Percentiles rank a stretch among this genome's conserved stretches.
Conservation (phyloP, 2,797 vertebrate genomes). For the Squalus acanthias region DNA sequence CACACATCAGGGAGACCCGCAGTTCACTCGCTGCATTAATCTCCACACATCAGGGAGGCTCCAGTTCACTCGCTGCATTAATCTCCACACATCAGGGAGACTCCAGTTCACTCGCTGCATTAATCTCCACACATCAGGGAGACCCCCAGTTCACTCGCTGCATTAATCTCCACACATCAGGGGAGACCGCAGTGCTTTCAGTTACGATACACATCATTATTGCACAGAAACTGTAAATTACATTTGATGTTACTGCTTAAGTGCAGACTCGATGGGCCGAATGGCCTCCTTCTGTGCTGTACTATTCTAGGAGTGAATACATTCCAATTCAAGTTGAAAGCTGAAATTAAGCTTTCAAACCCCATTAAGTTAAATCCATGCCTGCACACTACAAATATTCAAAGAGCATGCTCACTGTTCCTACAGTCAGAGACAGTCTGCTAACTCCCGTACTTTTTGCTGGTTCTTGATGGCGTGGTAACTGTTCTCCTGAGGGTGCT, state of each 20-base stretch:
- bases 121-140: not conserved
- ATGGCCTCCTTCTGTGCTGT: not conserved
- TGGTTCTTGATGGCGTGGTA: not conserved
- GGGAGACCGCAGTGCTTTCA: not conserved
- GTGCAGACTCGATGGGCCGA: no score
- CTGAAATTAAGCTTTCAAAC: not conserved
- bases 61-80: not conserved
- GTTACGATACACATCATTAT: not conserved
- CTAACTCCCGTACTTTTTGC: conserved; percentile 45
- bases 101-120: not conserved
- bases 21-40: not conserved
- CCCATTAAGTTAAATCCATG: not conserved
- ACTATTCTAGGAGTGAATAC: not conserved
- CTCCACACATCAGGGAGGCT: no score
- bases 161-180: not conserved
- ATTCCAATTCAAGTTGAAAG: not conserved
- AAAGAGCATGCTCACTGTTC: not conserved
- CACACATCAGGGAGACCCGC: not conserved
- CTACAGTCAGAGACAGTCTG: not conserved
- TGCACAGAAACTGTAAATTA: not conserved
- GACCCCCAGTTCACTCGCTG: not conserved
- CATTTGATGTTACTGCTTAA: not conserved
- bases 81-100: no score
- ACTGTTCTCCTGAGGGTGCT: not conserved
- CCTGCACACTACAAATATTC: not conserved